These are phyloP conservation scores for Torymus texanus DNA, from an alignment of 2,888 invertebrate species.

Conservation along the genomic window DNA sequence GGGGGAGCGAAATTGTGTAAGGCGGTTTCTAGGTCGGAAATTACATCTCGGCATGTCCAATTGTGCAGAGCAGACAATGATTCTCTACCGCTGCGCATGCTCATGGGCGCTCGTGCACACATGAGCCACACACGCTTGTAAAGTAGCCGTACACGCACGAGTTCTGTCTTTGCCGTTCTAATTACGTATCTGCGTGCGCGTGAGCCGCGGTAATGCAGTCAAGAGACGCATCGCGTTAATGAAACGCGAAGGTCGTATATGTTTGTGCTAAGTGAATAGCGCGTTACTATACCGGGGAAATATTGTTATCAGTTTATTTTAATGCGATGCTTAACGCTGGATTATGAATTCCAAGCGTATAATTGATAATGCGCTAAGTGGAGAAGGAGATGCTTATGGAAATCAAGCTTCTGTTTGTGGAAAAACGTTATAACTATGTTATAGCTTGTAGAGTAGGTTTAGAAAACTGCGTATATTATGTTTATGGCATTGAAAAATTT, in stretches of 20 bases:
- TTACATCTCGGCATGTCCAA: constrained; percentile 46
- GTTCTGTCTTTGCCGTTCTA: constrained; percentile 9
- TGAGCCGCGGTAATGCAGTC: not conserved
- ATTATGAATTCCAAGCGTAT: no score
- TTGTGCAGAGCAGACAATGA: constrained; percentile 52
- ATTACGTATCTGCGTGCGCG: constrained; percentile 11
- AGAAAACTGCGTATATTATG: no score
- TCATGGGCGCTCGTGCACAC: not conserved
- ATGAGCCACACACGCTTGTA: not conserved
- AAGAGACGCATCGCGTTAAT: constrained; percentile 10
- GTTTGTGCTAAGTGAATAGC: constrained; percentile 9
- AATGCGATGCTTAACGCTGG: no score
- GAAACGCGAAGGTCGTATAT: constrained; percentile 33
- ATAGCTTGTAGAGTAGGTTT: no score
- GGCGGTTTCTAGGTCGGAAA: constrained; percentile 55
- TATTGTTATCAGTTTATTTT: no score
- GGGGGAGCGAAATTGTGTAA: constrained; percentile 47
- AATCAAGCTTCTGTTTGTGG: no score
- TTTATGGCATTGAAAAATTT: no score
- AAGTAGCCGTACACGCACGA: constrained; percentile 24
- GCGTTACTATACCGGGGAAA: no score
- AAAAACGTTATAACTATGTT: no score
- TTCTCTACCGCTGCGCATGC: not conserved
- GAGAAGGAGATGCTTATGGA: no score
- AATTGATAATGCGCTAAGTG: no score